Evolutionary conservation across 2,888 invertebrate species (phyloP), one percentile per base, ranked within the genome.

Genomic region (Drosophila borealis): DNA sequence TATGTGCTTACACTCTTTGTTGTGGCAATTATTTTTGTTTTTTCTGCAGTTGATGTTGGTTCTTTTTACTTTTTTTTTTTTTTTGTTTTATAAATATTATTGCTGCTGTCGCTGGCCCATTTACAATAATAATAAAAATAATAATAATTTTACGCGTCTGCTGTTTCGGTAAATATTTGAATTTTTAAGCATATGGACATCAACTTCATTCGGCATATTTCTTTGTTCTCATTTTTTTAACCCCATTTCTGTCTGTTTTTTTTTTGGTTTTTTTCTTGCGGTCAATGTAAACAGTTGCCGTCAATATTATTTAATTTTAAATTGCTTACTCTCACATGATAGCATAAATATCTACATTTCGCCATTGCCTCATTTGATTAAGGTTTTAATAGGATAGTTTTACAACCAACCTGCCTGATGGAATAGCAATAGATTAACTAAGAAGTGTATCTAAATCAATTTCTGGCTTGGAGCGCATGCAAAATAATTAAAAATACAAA

Each of bases 181-280:
- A 80, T 78, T 81, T 85, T 88, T 81, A 85, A 81, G 76, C 76
- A 88, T 80, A 81, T 83, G 83, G 73, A 68, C 79, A 78, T 74
- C 70, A 72, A 62, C 64, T 74, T 68, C 53, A 70, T 64, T 63
- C 19, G 6, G 34, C 36, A 53, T 60, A 36, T 29, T 72, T 57
- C 53, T 42, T 10, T 10, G 19, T 11, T 41, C 45, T 51, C 41
- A 10, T 13, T 34, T 11, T 34, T 34, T 11, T 34, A 41, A 14
- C 14, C 29, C 17, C 45, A 57, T 57, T 59, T 0, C 25, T 56
- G 42, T 60, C 59, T 63, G 53, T 50, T 59, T 29, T 34, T 34
- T 8, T 10, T 34, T 8, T 41, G 9, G 25, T 29, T 53, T 29
- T 29, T 29, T 8, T 8, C 29, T 29, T 8, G 53, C 56, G 50